A percentile compares a stretch with the other conserved stretches of the same genome.
phyloP scores from a whole-genome alignment of 35 echinoderm and acorn worm species.

The Lytechinus variegatus region DNA sequence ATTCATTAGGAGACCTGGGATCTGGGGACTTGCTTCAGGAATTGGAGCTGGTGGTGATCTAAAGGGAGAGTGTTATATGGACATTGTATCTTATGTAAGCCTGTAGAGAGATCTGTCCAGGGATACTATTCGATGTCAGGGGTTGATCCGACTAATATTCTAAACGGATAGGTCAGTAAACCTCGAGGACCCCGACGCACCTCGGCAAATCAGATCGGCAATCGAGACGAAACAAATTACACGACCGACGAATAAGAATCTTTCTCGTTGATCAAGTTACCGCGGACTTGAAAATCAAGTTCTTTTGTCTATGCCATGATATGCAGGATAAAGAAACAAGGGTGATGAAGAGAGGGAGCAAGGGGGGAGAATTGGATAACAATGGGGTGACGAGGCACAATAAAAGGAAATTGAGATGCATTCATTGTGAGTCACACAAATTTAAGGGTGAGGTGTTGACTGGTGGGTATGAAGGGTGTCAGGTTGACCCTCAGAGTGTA shows the following conservation, averaged over 20 bases:
- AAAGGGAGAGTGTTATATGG: too few relatives aligned
- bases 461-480: background rate
- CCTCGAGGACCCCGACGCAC: slow-evolving; percentile 5
- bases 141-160: background rate
- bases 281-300: background rate
- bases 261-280: background rate
- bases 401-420: background rate
- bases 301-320: background rate
- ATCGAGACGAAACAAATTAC: slow-evolving; percentile 1
- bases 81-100: too few relatives aligned
- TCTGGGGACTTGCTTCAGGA: too few relatives aligned
- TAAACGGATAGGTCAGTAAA: background rate
- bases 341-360: background rate
- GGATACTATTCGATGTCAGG: too few relatives aligned
- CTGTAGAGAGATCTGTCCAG: too few relatives aligned
- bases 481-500: background rate
- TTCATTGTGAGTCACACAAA: background rate
- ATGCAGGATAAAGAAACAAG: background rate
- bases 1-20: too few relatives aligned
- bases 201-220: background rate
- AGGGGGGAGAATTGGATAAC: background rate
- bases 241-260: background rate
- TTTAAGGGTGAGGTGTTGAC: background rate
- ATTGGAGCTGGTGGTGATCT: too few relatives aligned
- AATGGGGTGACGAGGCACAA: slow-evolving; percentile 1